These are phyloP conservation scores for Macroramphosus scolopax DNA, from an alignment of 2,797 vertebrate genomes.

Conservation along the genomic window DNA sequence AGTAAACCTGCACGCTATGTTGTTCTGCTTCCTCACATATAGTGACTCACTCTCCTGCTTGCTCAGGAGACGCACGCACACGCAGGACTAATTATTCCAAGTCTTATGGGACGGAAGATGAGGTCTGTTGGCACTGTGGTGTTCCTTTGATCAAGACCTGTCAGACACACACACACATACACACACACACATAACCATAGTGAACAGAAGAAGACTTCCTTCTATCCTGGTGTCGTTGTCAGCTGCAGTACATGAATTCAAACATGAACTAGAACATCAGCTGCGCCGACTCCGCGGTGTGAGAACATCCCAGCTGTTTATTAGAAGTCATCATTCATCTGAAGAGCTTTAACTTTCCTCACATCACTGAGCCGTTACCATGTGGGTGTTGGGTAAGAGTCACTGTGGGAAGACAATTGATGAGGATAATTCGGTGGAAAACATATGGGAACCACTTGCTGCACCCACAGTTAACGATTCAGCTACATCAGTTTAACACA, in stretches of 20 bases:
- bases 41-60: conserved; percentile 3
- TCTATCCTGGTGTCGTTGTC: no score
- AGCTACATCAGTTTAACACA: conserved; percentile 20
- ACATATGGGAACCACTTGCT: conserved; percentile 62
- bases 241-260: no score
- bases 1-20: conserved; percentile 2
- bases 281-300: no score
- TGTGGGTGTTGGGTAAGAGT: conserved; percentile 30
- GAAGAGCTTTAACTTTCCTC: conserved; percentile 22
- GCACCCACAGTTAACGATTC: conserved; percentile 40
- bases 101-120: conserved; percentile 52
- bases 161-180: conserved; percentile 28
- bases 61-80: conserved; percentile 6
- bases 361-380: conserved; percentile 27
- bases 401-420: conserved; percentile 18
- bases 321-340: conserved; percentile 20
- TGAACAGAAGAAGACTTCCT: no score
- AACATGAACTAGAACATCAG: no score
- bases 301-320: conserved; percentile 10
- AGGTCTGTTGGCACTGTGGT: conserved; percentile 43
- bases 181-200: conserved; percentile 1
- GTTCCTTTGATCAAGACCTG: conserved; percentile 57
- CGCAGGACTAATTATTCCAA: conserved; percentile 53
- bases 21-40: conserved; percentile 2
- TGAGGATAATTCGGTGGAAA: conserved; percentile 48